Evolutionary conservation across 2,888 invertebrate genomes (phyloP).

Genomic region (Eueremaeus valkanovi): DNA sequence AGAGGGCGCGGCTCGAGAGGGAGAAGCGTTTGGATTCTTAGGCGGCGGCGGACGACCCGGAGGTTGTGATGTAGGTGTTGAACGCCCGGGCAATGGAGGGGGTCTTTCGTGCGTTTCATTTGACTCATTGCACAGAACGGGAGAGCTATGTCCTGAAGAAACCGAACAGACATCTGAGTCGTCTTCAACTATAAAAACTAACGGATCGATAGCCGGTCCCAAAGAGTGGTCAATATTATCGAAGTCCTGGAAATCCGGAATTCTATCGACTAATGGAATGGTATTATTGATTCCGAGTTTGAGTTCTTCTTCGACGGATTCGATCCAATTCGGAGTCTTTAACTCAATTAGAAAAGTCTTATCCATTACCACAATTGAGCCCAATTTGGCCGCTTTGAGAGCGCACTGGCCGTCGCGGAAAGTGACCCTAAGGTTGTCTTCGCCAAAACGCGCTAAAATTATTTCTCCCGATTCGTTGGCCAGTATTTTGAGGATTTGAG

Average conservation of each 20-base stretch:
- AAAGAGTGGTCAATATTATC: background rate
- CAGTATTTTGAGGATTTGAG: slow-evolving; percentile 71
- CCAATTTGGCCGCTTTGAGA: slow-evolving; percentile 57
- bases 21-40: background rate
- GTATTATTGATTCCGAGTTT: slow-evolving; percentile 79
- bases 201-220: slow-evolving; percentile 32
- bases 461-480: slow-evolving; percentile 77
- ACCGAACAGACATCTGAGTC: slow-evolving; percentile 40
- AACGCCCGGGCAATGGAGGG: slow-evolving; percentile 40
- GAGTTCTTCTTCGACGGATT: slow-evolving; percentile 75
- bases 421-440: slow-evolving; percentile 83
- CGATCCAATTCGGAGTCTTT: slow-evolving; percentile 80
- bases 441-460: slow-evolving; percentile 79
- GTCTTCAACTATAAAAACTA: slow-evolving; percentile 38
- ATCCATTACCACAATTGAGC: slow-evolving; percentile 50
- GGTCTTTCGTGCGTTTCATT: slow-evolving; percentile 36
- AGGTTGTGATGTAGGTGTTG: slow-evolving; percentile 15
- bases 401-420: slow-evolving; percentile 86
- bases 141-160: slow-evolving; percentile 47
- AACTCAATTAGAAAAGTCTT: slow-evolving; percentile 59
- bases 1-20: slow-evolving; percentile 32
- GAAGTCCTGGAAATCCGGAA: slow-evolving; percentile 12
- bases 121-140: slow-evolving; percentile 41
- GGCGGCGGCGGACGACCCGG: slow-evolving; percentile 47
- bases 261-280: slow-evolving; percentile 52